Base-by-base conservation (phyloP, 2,888 invertebrate species). In the Tetragonula carbonaria region DNA sequence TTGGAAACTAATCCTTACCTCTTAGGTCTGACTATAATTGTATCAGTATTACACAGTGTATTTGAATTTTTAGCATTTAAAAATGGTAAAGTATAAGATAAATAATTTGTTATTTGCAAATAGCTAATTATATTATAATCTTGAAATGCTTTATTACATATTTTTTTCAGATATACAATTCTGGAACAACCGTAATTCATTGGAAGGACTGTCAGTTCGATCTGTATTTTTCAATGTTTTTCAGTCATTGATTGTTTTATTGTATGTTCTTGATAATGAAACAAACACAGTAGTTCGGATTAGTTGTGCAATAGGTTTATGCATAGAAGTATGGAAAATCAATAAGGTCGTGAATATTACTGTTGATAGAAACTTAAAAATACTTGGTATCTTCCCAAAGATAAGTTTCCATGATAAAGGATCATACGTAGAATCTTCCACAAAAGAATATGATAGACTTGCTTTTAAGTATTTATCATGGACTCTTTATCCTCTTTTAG, bases 21-120 rank as follows among this genome's bases (percentile, higher is more conserved):
- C 57, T 95, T 99, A 62, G 99, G 96, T 6, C 94, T 99, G 78
- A 99, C 99, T 3, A 96, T 99, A 84, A 96, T 97, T 75, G 97
- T 99, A 0, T 99, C 99, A 0, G 96, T 99, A 80, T 95, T 99
- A 33, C 99, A 99, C 95, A 99, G 99, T 80, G 97, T 99, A 86
- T 99, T 99, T 95, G 99, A 99, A 95, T 96, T 99, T 90, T 95
- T 99, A 78, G 99, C 99, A 66, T 99, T 99, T 95, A 99, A 99
- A 95, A 99, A 99, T 95, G 99, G 96, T 96, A 93, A 94, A 87
- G 23, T 45, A 13, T 21, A 65, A 66, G 13, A 23, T 8, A 45
- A 14, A n/a, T 51, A 23, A 33, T 71, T 53, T 8, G 28, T 33
- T 76, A 23, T 50, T 38, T 23, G 11, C 16, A 18, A 57, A 14